phyloP scores from a whole-genome alignment of 1,140 invertebrate species.

The Eciton burchellii region DNA sequence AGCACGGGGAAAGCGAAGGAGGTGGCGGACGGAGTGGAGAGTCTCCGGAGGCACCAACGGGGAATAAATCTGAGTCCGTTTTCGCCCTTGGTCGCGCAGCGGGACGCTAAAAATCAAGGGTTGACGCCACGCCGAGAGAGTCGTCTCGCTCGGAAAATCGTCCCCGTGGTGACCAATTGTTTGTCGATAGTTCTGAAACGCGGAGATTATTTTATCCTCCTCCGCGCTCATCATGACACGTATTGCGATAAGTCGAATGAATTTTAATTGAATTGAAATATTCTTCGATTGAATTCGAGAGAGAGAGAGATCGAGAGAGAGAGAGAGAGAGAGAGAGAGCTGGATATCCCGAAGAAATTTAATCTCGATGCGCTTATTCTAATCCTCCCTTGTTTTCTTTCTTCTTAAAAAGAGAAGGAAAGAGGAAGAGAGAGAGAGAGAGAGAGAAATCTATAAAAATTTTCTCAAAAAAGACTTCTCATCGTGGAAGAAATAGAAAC shows the following conservation, averaged over 20 bases:
- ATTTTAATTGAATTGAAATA: constrained; percentile 4
- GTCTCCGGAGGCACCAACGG: constrained; percentile 80
- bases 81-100: constrained; percentile 77
- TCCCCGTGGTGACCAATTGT: constrained; percentile 16
- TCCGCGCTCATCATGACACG: neutral
- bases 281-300: neutral
- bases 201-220: constrained; percentile 37
- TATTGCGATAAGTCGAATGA: neutral
- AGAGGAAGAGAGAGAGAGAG: no score
- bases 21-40: constrained; percentile 68
- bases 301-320: no score
- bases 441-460: no score
- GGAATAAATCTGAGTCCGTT: constrained; percentile 84
- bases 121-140: constrained; percentile 72
- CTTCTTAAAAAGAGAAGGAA: no score
- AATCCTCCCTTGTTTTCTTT: neutral
- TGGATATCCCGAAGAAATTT: no score
- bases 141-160: constrained; percentile 64
- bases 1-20: constrained; percentile 62
- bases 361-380: no score
- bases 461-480: no score
- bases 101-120: constrained; percentile 80
- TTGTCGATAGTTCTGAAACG: constrained; percentile 41
- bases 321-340: no score
- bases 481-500: no score